Evolutionary conservation across 2,113 vertebrate species (phyloP), one percentile per base, ranked within the genome.

Genomic region (Tupaia tana): DNA sequence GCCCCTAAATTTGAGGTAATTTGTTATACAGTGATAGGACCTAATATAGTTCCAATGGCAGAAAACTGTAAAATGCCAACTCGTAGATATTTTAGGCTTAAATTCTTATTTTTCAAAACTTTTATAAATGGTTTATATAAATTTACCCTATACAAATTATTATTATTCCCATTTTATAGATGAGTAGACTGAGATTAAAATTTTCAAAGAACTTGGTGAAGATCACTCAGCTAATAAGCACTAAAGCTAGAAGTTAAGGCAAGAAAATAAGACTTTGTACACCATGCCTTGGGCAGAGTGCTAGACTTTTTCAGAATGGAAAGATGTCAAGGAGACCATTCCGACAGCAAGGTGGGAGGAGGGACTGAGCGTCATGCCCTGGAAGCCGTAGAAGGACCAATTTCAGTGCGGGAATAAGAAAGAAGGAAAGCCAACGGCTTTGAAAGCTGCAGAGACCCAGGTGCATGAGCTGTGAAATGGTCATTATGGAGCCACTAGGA

Each of bases 51-150:
- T 18, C 73, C 6, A 54, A 34, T 34, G 29, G 0, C 16, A 86
- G 52, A 63, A 69, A 34, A 67, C 43, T 78, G 25, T 66, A 70
- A 70, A 73, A 18, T 29, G 31, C 27, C 78, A 89, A 29, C 34
- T 80, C 67, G 20, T 18, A 71, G 56, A 79, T 52, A 34, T 19
- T 73, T 67, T n/a, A 5, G 22, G 19, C 19, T 56, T 58, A 18
- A 13, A 89, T 91, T 67, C 16, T 87, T 84, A 90, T 25, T 89
- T 91, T 71, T 13, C 18, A 64, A n/a, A 77, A 67, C n/a, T 27
- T 54, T 58, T 58, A 8, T 25, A 81, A 71, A 34, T 20, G 3
- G 67, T 67, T 82, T 70, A 58, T 64, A 64, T 75, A 6, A 89
- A 83, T 43, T 61, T 82, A 67, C 20, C 34, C 3, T 9, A 54